Evolutionary conservation across 2,888 invertebrate species (phyloP).

Genomic region (Resseliella maxima): DNA sequence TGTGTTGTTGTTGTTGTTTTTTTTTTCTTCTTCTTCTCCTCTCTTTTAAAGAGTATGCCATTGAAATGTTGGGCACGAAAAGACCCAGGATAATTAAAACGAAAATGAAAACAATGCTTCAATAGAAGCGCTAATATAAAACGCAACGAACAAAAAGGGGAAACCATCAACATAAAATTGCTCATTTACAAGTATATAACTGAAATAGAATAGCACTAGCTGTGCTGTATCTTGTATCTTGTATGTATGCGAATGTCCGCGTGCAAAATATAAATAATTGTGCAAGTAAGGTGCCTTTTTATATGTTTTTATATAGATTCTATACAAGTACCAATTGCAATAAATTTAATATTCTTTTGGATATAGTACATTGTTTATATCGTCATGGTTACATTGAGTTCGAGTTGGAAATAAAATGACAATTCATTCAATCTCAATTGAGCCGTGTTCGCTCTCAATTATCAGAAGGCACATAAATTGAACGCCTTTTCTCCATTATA

Average conservation of each 20-base stretch:
- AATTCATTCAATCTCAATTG: constrained; percentile 36
- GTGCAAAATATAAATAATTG: neutral
- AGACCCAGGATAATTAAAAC: constrained; percentile 25
- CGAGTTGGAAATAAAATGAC: neutral
- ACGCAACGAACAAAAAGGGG: neutral
- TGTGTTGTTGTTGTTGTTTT: neutral
- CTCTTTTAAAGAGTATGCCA: neutral
- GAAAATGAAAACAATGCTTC: constrained; percentile 30
- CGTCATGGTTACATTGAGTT: neutral
- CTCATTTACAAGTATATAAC: neutral
- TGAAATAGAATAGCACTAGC: neutral
- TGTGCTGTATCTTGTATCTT: neutral
- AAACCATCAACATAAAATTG: neutral
- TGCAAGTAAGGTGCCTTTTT: constrained; percentile 44
- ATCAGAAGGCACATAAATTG: neutral
- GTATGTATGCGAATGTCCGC: neutral
- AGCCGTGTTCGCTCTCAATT: constrained; percentile 44
- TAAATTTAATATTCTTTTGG: neutral
- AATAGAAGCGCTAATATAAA: constrained; percentile 8
- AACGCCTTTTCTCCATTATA: neutral
- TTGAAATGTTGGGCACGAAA: constrained; percentile 29
- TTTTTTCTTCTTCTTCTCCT: no score
- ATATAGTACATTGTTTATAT: neutral
- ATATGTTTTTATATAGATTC: neutral
- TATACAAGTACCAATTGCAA: neutral